Percentiles rank a stretch among this genome's conserved stretches.
phyloP scores from a whole-genome alignment of 2,888 invertebrate species.

The Anaspis maculata region DNA sequence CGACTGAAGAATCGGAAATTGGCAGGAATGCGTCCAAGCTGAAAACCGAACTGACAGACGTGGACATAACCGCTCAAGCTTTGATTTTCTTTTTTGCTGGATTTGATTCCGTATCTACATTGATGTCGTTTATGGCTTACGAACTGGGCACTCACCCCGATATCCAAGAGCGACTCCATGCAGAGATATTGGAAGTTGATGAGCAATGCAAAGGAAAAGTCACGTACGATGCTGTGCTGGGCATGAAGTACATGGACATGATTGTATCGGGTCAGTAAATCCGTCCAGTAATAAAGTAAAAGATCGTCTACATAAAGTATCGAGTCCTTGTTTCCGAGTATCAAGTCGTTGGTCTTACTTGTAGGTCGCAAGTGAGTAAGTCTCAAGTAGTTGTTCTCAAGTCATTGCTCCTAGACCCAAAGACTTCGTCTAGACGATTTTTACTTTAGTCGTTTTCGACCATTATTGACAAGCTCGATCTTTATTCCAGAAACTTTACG shows the following conservation, averaged over 20 bases:
- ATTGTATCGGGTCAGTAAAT: constrained; percentile 31
- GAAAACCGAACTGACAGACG: constrained; percentile 3
- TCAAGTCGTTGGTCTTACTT: too few species aligned
- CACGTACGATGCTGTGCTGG: constrained; percentile 40
- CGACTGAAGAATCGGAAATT: constrained; percentile 15
- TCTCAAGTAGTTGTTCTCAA: too few species aligned
- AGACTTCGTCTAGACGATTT: constrained; percentile 19
- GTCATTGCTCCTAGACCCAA: too few species aligned
- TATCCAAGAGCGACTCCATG: constrained; percentile 45
- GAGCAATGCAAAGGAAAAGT: constrained; percentile 25
- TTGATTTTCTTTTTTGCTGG: constrained; percentile 36
- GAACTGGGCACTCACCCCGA: constrained; percentile 53
- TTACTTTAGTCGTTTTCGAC: too few species aligned
- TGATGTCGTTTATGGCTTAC: constrained; percentile 43
- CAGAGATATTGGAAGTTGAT: constrained; percentile 35
- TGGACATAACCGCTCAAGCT: constrained; percentile 7
- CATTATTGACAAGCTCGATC: constrained; percentile 41
- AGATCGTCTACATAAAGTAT: too few species aligned
- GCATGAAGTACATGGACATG: constrained; percentile 48
- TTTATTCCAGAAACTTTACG: constrained; percentile 6
- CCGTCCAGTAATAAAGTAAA: too few species aligned
- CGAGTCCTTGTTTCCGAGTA: too few species aligned
- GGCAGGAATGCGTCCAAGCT: neutral
- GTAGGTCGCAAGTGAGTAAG: too few species aligned
- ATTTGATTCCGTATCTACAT: constrained; percentile 39